Conservation (phyloP, 2,888 invertebrate genomes). For the Leucophenga montana region DNA sequence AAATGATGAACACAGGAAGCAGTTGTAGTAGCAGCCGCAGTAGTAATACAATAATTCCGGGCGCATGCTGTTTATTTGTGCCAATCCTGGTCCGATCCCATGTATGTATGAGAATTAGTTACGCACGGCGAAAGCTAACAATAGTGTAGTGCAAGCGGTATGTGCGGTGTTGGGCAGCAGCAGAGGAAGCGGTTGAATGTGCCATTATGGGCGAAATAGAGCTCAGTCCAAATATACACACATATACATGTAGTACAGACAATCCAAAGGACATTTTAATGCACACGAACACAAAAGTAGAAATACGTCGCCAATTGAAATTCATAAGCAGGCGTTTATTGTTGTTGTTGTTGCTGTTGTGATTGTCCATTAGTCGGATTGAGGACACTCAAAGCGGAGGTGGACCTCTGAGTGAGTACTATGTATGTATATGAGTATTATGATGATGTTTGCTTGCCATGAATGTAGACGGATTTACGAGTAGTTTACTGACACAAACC, state of each 20-base stretch:
- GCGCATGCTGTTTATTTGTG: constrained; percentile 21
- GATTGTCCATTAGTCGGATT: constrained; percentile 29
- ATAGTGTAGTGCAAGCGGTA: not conserved
- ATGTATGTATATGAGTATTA: not conserved
- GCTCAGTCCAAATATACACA: constrained; percentile 49
- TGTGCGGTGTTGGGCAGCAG: not conserved
- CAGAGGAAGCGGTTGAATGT: not conserved
- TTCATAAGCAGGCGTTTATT: constrained; percentile 52
- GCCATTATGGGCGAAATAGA: too few relatives aligned
- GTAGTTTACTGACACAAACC: constrained; percentile 45
- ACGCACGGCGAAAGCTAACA: constrained; percentile 46
- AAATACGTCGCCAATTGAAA: constrained; percentile 56
- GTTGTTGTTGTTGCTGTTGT: constrained; percentile 32
- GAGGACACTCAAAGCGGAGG: constrained; percentile 15
- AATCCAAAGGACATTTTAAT: constrained; percentile 16
- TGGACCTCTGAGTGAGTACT: not conserved
- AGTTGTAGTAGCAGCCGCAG: not conserved
- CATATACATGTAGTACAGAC: constrained; percentile 29
- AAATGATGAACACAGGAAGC: not conserved
- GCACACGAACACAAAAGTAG: constrained; percentile 15
- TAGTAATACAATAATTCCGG: constrained; percentile 20
- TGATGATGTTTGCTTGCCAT: not conserved
- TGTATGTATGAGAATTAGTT: constrained; percentile 54
- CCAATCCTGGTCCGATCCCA: constrained; percentile 1
- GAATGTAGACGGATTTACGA: constrained; percentile 30